These are phyloP conservation scores for Aspidiotus destructor DNA, from an alignment of 2,888 invertebrate genomes.

Conservation along the genomic window DNA sequence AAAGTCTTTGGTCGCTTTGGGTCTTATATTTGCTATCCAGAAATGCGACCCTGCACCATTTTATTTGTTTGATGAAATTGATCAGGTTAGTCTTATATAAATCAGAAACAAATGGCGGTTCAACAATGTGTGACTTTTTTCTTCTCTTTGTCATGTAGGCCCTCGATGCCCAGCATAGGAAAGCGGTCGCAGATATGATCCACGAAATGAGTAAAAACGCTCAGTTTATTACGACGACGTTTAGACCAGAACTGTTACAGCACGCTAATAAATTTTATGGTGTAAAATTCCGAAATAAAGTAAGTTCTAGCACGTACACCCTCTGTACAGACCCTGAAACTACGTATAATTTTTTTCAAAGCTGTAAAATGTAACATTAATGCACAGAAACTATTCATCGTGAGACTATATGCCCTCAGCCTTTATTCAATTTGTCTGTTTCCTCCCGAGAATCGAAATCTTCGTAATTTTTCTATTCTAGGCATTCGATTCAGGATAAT, in stretches of 20 bases:
- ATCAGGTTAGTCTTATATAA: conserved; percentile 57
- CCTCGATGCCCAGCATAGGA: conserved; percentile 90
- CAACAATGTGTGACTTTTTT: too few relatives aligned
- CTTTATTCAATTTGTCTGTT: too few relatives aligned
- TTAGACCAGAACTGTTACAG: conserved; percentile 90
- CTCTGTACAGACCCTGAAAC: too few relatives aligned
- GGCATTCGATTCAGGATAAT: too few relatives aligned
- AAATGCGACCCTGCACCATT: conserved; percentile 99
- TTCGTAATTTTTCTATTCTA: too few relatives aligned
- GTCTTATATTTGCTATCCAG: conserved; percentile 97
- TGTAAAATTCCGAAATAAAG: conserved; percentile 90
- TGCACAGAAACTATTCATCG: too few relatives aligned
- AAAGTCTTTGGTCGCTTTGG: conserved; percentile 94
- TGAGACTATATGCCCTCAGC: too few relatives aligned
- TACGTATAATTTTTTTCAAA: too few relatives aligned
- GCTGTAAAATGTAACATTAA: too few relatives aligned
- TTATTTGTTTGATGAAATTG: conserved; percentile 99
- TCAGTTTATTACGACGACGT: conserved; percentile 98
- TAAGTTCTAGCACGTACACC: too few relatives aligned
- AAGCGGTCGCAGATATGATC: conserved; percentile 99
- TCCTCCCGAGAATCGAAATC: too few relatives aligned
- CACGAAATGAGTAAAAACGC: conserved; percentile 88
- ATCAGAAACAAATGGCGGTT: background rate
- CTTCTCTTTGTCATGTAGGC: conserved; percentile 50
- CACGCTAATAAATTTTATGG: conserved; percentile 99